These are phyloP conservation scores for Heliconius cydno DNA, from an alignment of 2,888 invertebrate species.

Conservation along the genomic window DNA sequence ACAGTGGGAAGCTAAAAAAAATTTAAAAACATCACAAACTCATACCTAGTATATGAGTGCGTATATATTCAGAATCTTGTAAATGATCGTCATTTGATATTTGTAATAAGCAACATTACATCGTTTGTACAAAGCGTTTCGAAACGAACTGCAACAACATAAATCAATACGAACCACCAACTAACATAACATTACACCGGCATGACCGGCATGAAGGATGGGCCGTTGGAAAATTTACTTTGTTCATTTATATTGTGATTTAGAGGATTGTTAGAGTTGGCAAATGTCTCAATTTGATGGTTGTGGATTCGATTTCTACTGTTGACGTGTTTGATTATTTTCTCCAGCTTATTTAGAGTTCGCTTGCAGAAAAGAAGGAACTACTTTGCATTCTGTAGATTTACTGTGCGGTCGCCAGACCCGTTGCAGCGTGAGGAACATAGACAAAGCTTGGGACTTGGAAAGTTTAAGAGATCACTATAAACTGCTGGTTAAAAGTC, in stretches of 20 bases:
- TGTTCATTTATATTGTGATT: not conserved
- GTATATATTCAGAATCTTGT: not conserved
- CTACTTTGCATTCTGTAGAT: no score
- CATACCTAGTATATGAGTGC: not conserved
- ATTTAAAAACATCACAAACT: not conserved
- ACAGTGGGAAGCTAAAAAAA: not conserved
- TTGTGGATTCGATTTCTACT: no score
- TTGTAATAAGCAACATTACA: conserved; percentile 20
- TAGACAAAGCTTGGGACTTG: no score
- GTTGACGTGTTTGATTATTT: no score
- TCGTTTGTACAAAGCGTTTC: conserved; percentile 18
- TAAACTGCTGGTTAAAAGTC: no score
- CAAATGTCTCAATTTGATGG: not conserved
- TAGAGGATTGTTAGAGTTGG: not conserved
- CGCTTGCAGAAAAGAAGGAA: no score
- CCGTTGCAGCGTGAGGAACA: no score
- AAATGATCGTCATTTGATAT: not conserved
- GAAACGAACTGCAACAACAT: conserved; percentile 31
- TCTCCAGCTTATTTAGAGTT: no score
- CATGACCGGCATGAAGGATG: not conserved
- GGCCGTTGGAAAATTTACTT: not conserved
- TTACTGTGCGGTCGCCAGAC: no score
- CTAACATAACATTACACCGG: not conserved
- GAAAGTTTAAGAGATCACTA: no score
- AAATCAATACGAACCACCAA: conserved; percentile 28